Evolutionary conservation across 2,888 invertebrate species (phyloP), one percentile per base, ranked within the genome.

Genomic region (Pristionchus exspectatus): DNA sequence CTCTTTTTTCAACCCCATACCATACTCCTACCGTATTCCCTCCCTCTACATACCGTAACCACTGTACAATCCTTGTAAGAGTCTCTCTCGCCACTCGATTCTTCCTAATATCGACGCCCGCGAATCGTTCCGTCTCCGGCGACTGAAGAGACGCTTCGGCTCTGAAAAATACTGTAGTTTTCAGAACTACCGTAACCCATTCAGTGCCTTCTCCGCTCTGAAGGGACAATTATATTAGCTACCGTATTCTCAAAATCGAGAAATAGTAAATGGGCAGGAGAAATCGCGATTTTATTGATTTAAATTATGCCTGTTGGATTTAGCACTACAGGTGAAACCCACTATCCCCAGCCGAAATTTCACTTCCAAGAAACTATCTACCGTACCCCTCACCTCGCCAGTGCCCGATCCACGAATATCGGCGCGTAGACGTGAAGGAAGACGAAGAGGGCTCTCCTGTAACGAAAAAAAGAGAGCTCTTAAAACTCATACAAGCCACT

Each of bases 51-150:
- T 66, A 91, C 91, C 91, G 84, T 30, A 92, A 85, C 93, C 93
- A 93, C 24, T 56, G 83, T 21, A 93, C 88, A 0, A 92, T 69
- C 27, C 90, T 50, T 21, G 91, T 87, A 38, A 93, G 90, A 27
- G 91, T 91, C 72, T 90, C 90, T 5, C 92, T 77, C 0, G 93
- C 93, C 77, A 92, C 92, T 14, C 63, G 87, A 84, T 93, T 93
- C 77, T 30, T 30, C 12, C 88, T 16, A 0, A 88, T 44, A 33
- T 88, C 77, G 33, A 88, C 38, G n/a, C 77, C 77, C 38, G 44
- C 33, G 38, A 88, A 88, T 18, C n/a, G 3, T 16, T 56, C 33
- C 12, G 74, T 77, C 16, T 74, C 77, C 9, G 88, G 56, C 14
- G 54, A 59, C 44, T 77, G 88, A 30, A 88, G 27, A 0, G 12